Evolutionary conservation across 1,140 invertebrate species (phyloP), one percentile per base, ranked within the genome.

Genomic region (Drosophila asahinai): DNA sequence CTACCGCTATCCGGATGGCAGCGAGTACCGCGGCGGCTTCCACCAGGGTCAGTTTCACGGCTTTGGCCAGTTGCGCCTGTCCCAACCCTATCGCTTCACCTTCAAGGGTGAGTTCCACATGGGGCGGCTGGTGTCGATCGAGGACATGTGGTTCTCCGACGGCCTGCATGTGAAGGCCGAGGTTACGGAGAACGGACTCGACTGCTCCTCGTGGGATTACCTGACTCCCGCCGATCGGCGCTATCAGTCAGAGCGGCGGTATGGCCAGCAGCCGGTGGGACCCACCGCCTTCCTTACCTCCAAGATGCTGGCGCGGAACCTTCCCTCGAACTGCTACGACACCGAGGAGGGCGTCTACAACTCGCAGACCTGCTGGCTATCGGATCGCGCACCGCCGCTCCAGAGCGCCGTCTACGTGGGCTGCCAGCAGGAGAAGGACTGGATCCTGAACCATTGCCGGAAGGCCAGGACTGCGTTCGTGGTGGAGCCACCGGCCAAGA

Each of bases 1-100:
- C 68, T 91, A 91, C 52, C 75, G 68, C 14, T 91, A 83, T 77
- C 89, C 89, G 22, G 89, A 91, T 67, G 89, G 90, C 25, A 91
- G 73, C 47, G 89, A 90, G 55, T 91, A 91, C 54, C 89, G 84
- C 1, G 89, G 89, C 0, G 40, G 73, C 3, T 91, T 91, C 15
- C 25, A 59, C 0, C 45, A 59, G 0, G 89, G 89, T 4, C 78
- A 78, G 33, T 91, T 91, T 49, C 89, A 91, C 57, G 89, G 89
- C 22, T 83, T 52, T 27, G 89, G 89, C 0, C 89, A 91, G 6
- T 9, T 91, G 27, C 74, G 73, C 6, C 49, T 91, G n/a, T 42
- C 84, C 0, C 57, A 73, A 8, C 89, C 89, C 2, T 83, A 86
- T 55, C 58, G 71, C 5, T 83, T 86, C n/a, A 91, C 89, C 22